Base-by-base conservation (phyloP, 2,888 invertebrate species). In the Drosophila prolongata region DNA sequence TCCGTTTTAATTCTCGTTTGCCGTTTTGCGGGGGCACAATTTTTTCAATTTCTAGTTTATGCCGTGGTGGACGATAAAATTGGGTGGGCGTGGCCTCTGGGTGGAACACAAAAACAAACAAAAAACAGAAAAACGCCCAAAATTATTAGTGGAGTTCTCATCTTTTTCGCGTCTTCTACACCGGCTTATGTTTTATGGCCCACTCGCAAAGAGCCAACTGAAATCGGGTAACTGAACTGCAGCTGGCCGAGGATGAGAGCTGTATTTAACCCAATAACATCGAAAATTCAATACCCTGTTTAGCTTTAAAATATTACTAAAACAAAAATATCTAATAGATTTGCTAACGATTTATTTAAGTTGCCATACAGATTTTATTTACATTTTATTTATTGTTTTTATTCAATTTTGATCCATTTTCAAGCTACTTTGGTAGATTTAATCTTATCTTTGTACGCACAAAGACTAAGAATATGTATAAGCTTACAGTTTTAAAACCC, bases 111-210 rank as follows among this genome's bases (percentile, higher is more conserved):
- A 14, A 50, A 44, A 24, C 16, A 14, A 40, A 58, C 16, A 38
- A 56, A 35, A 35, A 24, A 24, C 8, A n/a, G 4, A 5, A 27
- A 30, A 42, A n/a, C 67, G 55, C 50, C 65, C 61, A 37, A 59
- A 64, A 50, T 74, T 78, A 81, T 79, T 81, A 71, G 78, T 61
- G 62, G 70, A 75, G 64, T 67, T 79, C 75, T 69, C 76, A 79
- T 82, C 74, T 81, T 68, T 79, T 68, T 70, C 60, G 75, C 73
- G 69, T 61, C 61, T 62, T 47, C 59, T 59, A 47, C 37, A 43
- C 62, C 56, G 46, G 42, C 61, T 71, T 61, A 64, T 72, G 77
- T 60, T 78, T 62, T 73, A 71, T 78, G 71, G 72, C 72, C 71
- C 49, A 57, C 44, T 44, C 44, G 72, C 58, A 54, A 64, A 40